phyloP scores from a whole-genome alignment of 2,888 invertebrate genomes.

The Aspidapion aeneum region DNA sequence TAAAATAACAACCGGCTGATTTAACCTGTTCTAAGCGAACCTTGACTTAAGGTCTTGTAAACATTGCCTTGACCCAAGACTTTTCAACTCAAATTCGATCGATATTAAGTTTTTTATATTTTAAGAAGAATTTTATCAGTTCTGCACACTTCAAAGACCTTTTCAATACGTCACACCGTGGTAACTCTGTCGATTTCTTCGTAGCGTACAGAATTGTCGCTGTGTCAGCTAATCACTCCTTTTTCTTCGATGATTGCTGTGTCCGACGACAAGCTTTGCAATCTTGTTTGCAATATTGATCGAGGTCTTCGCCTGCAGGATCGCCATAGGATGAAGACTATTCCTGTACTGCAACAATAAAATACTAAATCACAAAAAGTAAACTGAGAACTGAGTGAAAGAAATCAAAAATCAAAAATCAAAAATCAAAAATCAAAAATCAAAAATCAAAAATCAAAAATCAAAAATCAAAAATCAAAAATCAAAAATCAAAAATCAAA shows the following conservation, averaged over 20 bases:
- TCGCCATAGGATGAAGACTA: slow-evolving; percentile 38
- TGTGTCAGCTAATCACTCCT: slow-evolving; percentile 87
- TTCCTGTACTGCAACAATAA: slow-evolving; percentile 12
- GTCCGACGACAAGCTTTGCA: slow-evolving; percentile 80
- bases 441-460: too few species aligned
- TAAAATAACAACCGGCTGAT: too few species aligned
- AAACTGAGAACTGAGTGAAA: neutral
- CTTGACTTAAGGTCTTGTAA: too few species aligned
- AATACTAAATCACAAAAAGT: neutral
- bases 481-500: too few species aligned
- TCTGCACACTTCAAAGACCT: neutral
- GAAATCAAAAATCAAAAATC: too few species aligned
- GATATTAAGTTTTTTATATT: too few species aligned
- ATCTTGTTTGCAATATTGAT: slow-evolving; percentile 73
- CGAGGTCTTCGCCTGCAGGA: slow-evolving; percentile 59
- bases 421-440: too few species aligned
- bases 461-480: too few species aligned
- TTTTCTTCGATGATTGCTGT: slow-evolving; percentile 83
- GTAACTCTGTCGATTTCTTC: slow-evolving; percentile 88
- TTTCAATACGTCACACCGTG: slow-evolving; percentile 69
- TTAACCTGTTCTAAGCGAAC: too few species aligned
- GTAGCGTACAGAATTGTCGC: slow-evolving; percentile 92
- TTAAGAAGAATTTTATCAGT: too few species aligned
- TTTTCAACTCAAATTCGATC: too few species aligned
- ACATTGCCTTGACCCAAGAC: too few species aligned